These are phyloP conservation scores for Hippocampus mohnikei DNA, from an alignment of 2,113 vertebrate species.

Conservation along the genomic window DNA sequence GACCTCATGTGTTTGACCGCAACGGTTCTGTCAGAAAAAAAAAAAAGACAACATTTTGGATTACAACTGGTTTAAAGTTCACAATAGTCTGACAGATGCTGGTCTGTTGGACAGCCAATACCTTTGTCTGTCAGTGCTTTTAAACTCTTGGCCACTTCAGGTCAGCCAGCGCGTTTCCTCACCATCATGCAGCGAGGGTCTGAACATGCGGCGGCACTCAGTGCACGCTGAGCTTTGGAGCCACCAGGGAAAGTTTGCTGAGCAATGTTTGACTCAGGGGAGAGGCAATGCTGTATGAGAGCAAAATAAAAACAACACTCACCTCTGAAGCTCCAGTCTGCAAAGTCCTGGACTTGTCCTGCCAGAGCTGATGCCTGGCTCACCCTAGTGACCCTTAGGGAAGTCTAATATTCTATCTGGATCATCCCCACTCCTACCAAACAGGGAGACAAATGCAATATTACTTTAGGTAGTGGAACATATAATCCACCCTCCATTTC, in stretches of 20 bases:
- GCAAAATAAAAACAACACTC: neutral
- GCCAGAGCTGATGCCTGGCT: neutral
- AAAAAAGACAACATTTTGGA: neutral
- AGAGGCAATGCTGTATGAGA: neutral
- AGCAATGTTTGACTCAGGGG: constrained; percentile 14
- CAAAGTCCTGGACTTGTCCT: neutral
- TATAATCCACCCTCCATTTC: neutral
- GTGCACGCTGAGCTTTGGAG: constrained; percentile 54
- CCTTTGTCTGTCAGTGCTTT: constrained; percentile 13
- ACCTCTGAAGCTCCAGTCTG: neutral
- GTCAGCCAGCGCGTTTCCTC: constrained; percentile 6
- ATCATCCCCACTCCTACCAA: no score
- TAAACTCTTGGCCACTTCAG: constrained; percentile 2
- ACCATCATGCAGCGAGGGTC: constrained; percentile 20
- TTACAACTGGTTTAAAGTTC: neutral
- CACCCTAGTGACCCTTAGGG: neutral
- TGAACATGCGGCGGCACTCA: constrained; percentile 65
- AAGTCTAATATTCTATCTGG: no score
- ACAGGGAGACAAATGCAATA: constrained; percentile 49
- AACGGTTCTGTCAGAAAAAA: constrained; percentile 38
- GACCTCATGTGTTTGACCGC: constrained; percentile 48
- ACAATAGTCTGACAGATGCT: neutral
- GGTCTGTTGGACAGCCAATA: constrained; percentile 21
- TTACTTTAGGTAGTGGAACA: constrained; percentile 46
- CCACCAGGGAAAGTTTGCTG: constrained; percentile 32